Evolutionary conservation across 2,888 invertebrate species (phyloP), one percentile per base, ranked within the genome.

Genomic region (Pammene fasciana): DNA sequence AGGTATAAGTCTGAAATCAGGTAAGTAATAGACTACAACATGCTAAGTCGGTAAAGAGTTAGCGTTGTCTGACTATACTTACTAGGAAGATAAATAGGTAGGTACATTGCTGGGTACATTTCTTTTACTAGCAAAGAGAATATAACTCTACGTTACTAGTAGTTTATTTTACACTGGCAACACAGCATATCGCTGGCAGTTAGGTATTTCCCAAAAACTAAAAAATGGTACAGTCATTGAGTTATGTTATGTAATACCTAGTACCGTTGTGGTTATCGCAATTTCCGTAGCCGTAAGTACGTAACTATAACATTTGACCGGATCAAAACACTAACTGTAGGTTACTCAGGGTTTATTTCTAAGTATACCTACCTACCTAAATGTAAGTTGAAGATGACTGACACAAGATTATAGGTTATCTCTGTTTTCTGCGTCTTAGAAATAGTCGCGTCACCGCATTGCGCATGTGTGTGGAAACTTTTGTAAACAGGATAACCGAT

Each of bases 161-260:
- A 13, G 10, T 36, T 61, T 13, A 41, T 41, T 52, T 41, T 6
- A 52, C 52, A 62, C 34, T 62, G 62, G 62, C n/a, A 62, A 62
- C 62, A 62, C n/a, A 41, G 5, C 9, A 41, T 7, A 8, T 7
- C 5, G 38, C 41, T 62, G 50, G 50, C 41, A 62, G 62, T 52
- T 52, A n/a, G n/a, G n/a, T n/a, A 26, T 62, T 62, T 36, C 62
- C 62, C 62, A 10, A n/a, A 60, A 48, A 36, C 16, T 62, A 41
- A 50, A 16, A 38, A 54, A n/a, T 9, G 13, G n/a, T 50, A 26
- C 34, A 54, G 56, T 16, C 43, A 43, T 18, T 43, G 43, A n/a
- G 57, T 26, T 43, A 57, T 13, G 7, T 41, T 41, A 56, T n/a
- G n/a, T 18, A 57, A 7, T 26, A 26, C 26, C 26, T 26, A n/a